phyloP scores from a whole-genome alignment of 2,113 vertebrate species.

The Ammodramus savannarum region DNA sequence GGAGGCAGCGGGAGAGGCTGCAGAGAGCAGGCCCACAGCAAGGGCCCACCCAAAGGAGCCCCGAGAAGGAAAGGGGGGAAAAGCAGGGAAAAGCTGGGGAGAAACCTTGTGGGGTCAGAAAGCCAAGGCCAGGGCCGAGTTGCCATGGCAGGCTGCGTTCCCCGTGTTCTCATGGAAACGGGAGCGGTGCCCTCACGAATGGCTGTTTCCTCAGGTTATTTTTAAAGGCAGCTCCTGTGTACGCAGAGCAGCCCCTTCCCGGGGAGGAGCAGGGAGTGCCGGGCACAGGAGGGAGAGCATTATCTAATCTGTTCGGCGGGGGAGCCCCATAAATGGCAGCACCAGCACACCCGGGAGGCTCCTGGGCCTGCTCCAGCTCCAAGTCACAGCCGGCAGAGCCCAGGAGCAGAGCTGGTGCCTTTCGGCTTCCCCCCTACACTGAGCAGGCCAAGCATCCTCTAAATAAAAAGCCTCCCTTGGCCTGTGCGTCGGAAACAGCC shows the following conservation, averaged over 20 bases:
- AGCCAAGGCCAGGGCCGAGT: neutral
- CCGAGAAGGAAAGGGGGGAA: neutral
- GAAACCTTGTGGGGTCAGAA: neutral
- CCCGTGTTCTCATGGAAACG: neutral
- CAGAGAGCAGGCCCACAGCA: neutral
- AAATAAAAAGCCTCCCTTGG: neutral
- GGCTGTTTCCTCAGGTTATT: neutral
- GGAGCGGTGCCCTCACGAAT: neutral
- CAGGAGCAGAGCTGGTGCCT: neutral
- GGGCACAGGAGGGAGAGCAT: accelerated
- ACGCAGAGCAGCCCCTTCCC: neutral
- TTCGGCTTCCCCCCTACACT: neutral
- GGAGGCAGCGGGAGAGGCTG: neutral
- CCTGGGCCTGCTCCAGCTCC: neutral
- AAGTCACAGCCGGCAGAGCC: neutral
- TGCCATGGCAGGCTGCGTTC: neutral
- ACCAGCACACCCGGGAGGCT: neutral
- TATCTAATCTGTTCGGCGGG: neutral
- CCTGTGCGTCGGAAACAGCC: neutral
- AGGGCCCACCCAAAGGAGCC: neutral
- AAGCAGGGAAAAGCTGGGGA: neutral
- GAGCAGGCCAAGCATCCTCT: neutral
- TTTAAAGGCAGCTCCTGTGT: neutral
- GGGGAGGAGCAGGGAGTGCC: neutral
- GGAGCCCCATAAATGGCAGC: conserved; percentile 3